Percentiles rank a stretch among this genome's conserved stretches.
These are phyloP conservation scores for Spatula versicolor DNA, from an alignment of 2,797 vertebrate species.

Conservation along the genomic window DNA sequence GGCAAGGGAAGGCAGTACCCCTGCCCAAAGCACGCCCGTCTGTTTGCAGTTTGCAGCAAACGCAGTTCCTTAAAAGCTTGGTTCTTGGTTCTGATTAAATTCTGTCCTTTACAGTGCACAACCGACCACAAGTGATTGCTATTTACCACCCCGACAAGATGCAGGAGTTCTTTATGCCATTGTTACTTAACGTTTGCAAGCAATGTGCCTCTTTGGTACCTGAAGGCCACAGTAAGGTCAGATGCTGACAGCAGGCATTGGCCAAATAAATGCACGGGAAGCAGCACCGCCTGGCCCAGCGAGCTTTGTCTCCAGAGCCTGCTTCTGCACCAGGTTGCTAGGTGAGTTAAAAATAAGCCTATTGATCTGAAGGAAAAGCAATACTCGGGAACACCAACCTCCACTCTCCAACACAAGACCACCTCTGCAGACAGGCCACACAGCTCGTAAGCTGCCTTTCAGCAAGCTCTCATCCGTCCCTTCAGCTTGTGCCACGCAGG, in stretches of 20 bases:
- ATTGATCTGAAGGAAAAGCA: conserved; percentile 32
- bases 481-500: not conserved
- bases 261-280: not conserved
- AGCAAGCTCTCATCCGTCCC: rapidly evolving
- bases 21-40: not conserved
- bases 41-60: not conserved
- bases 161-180: not conserved
- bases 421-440: rapidly evolving
- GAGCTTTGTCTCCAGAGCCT: not conserved
- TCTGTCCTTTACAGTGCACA: not conserved
- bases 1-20: not conserved
- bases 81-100: conserved; percentile 24
- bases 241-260: not conserved
- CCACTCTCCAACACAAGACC: not conserved
- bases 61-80: conserved; percentile 17
- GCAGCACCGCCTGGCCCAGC: not conserved
- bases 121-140: not conserved
- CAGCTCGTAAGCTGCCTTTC: not conserved
- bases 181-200: not conserved
- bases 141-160: not conserved
- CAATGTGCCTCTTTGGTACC: rapidly evolving
- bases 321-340: not conserved
- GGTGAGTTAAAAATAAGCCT: conserved; percentile 30
- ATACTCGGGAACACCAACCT: not conserved
- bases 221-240: not conserved